Conservation (phyloP, 2,113 vertebrate species). For the Prunella himalayana region DNA sequence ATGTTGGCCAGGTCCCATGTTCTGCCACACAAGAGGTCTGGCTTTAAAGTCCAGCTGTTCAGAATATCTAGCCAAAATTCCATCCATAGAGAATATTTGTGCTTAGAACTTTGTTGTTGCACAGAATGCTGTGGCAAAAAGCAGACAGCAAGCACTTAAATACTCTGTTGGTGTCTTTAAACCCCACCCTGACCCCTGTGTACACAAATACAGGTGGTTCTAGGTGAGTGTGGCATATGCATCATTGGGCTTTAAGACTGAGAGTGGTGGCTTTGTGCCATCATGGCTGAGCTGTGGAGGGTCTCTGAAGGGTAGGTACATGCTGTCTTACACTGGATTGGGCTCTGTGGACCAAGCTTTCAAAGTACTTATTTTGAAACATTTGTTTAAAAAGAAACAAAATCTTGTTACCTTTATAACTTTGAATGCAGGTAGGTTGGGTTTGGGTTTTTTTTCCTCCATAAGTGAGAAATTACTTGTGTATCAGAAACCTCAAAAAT, state of each 20-base stretch:
- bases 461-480: neutral
- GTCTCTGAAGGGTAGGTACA: neutral
- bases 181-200: fast-evolving
- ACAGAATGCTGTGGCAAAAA: neutral
- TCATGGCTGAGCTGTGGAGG: neutral
- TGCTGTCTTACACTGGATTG: fast-evolving
- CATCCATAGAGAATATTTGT: neutral
- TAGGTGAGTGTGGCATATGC: neutral
- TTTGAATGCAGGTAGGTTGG: neutral
- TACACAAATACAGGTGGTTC: fast-evolving
- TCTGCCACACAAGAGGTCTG: neutral
- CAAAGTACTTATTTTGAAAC: neutral
- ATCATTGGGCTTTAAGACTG: neutral
- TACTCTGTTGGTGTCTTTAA: neutral
- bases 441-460: neutral
- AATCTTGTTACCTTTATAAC: neutral
- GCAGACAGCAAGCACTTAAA: neutral
- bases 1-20: neutral
- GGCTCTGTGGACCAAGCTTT: neutral
- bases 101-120: neutral
- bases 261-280: neutral
- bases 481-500: neutral
- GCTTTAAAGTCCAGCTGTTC: neutral
- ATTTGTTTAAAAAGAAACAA: neutral
- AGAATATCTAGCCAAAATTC: neutral